Conservation (phyloP, 2,888 invertebrate species). For the Palloptera scutellata region DNA sequence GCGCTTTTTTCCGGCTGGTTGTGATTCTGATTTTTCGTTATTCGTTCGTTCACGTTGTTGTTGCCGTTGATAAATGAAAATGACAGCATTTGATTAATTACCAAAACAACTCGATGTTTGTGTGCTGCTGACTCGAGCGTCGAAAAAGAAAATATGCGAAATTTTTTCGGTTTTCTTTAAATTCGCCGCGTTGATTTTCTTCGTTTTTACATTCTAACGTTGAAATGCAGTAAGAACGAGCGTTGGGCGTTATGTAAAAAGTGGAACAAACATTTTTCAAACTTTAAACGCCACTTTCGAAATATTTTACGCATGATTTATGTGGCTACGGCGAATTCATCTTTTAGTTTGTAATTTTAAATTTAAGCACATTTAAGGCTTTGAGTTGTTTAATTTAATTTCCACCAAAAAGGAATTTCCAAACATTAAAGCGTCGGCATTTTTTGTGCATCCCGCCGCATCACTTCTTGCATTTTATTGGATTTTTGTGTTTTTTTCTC, state of each 20-base stretch:
- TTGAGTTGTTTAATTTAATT: too few relatives aligned
- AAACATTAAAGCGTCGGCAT: neutral
- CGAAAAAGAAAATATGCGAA: neutral
- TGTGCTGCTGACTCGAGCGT: neutral
- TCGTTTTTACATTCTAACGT: too few relatives aligned
- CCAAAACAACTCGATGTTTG: neutral
- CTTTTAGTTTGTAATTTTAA: neutral
- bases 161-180: neutral
- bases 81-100: constrained; percentile 19
- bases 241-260: too few relatives aligned
- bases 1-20: too few relatives aligned
- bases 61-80: too few relatives aligned
- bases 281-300: neutral
- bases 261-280: neutral
- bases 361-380: too few relatives aligned
- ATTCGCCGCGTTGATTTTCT: neutral
- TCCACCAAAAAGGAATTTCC: neutral
- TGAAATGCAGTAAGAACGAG: too few relatives aligned
- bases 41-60: neutral
- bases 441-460: neutral
- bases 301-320: neutral
- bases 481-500: neutral
- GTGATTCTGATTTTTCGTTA: neutral
- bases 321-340: constrained; percentile 4
- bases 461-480: neutral